A percentile compares a stretch with the other conserved stretches of the same genome.
These are phyloP conservation scores for Brachionus asplanchnoidis DNA, from an alignment of 1,140 invertebrate genomes.

Conservation along the genomic window DNA sequence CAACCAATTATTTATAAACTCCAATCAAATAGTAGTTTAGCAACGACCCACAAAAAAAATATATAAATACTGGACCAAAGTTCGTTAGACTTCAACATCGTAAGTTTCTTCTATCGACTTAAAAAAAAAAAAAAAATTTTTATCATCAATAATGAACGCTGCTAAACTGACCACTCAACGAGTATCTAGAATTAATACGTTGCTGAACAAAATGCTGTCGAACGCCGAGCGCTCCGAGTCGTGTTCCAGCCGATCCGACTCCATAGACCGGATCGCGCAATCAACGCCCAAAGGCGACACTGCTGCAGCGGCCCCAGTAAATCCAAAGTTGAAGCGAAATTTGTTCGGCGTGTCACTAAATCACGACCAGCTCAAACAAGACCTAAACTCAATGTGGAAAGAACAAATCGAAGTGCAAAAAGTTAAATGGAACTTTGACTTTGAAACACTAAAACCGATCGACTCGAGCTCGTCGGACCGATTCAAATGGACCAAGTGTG, in stretches of 20 bases:
- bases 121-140: neutral
- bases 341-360: constrained; percentile 18
- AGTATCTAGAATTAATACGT: constrained; percentile 3
- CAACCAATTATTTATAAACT: neutral
- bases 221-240: neutral
- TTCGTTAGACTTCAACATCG: neutral
- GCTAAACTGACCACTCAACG: constrained; percentile 7
- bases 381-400: constrained; percentile 21
- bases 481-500: neutral
- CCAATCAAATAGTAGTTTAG: neutral
- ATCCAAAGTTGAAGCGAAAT: constrained; percentile 7
- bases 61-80: constrained; percentile 8
- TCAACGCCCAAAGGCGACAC: neutral
- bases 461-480: neutral
- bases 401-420: constrained; percentile 41
- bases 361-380: constrained; percentile 28
- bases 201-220: neutral
- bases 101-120: neutral
- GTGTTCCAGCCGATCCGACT: neutral
- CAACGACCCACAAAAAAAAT: neutral
- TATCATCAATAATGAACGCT: neutral
- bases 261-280: neutral
- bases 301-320: neutral
- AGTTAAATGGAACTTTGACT: constrained; percentile 34
- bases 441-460: neutral